Evolutionary conservation across 2,888 invertebrate genomes (phyloP).

Genomic region (Syrphus vitripennis): DNA sequence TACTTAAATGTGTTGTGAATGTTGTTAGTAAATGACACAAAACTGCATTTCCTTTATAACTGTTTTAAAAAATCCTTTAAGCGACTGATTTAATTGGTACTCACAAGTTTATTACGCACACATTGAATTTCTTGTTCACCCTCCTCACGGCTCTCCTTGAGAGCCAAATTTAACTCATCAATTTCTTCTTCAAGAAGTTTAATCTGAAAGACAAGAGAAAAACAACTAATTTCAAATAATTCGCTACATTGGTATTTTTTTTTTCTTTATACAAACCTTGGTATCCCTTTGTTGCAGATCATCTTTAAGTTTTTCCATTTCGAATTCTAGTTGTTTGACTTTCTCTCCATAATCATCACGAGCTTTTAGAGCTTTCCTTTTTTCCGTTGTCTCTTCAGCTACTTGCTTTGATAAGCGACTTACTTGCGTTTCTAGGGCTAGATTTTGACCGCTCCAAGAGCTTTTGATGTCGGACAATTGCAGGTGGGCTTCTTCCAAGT

Average conservation of each 20-base stretch:
- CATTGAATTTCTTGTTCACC: slow-evolving; percentile 83
- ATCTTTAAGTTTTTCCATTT: slow-evolving; percentile 76
- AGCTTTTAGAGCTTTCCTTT: slow-evolving; percentile 87
- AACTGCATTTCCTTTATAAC: neutral
- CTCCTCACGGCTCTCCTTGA: slow-evolving; percentile 82
- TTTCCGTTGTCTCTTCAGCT: slow-evolving; percentile 91
- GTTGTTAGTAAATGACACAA: slow-evolving; percentile 61
- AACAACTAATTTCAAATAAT: neutral
- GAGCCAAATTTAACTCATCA: slow-evolving; percentile 87
- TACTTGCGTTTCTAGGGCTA: slow-evolving; percentile 94
- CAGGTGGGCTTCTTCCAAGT: slow-evolving; percentile 91
- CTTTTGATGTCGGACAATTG: slow-evolving; percentile 94
- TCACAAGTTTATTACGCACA: slow-evolving; percentile 83
- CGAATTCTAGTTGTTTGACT: slow-evolving; percentile 81
- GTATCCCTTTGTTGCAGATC: slow-evolving; percentile 79
- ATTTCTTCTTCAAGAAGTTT: slow-evolving; percentile 88
- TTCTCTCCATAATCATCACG: slow-evolving; percentile 86
- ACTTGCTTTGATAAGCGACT: slow-evolving; percentile 91
- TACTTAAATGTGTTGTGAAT: slow-evolving; percentile 13
- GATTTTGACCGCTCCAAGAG: slow-evolving; percentile 95
- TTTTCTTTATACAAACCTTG: slow-evolving; percentile 75
- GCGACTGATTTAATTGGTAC: slow-evolving; percentile 77
- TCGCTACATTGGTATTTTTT: neutral
- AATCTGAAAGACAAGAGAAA: slow-evolving; percentile 75
- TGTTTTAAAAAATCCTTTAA: slow-evolving; percentile 71